Evolutionary conservation across 2,113 vertebrate genomes (phyloP).

Genomic region (Myodes glareolus): DNA sequence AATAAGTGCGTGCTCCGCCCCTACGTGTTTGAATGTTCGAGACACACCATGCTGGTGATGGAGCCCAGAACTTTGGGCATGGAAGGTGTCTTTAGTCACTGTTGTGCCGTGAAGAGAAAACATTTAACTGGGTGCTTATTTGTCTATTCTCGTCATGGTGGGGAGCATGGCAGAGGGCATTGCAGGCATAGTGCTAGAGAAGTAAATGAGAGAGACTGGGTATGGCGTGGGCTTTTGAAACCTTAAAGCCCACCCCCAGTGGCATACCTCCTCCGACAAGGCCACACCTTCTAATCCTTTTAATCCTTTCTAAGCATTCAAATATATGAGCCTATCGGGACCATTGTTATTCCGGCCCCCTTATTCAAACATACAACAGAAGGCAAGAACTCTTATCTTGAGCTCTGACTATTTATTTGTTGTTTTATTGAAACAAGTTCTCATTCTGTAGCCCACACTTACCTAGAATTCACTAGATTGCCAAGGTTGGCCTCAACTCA

Average conservation of each 20-base stretch:
- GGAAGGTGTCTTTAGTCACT: background rate
- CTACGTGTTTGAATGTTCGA: background rate
- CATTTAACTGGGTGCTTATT: background rate
- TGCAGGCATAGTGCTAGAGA: background rate
- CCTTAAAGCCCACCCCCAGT: too few relatives aligned
- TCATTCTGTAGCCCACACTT: background rate
- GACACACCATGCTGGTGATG: background rate
- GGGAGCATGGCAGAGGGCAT: background rate
- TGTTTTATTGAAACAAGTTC: background rate
- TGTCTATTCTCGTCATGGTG: background rate
- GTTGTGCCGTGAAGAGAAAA: background rate
- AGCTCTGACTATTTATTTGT: background rate
- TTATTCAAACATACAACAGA: background rate
- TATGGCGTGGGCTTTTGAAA: background rate
- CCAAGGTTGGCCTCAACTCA: background rate
- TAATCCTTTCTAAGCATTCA: too few relatives aligned
- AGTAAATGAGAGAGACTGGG: background rate
- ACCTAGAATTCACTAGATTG: background rate
- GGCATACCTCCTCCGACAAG: too few relatives aligned
- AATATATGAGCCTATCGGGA: too few relatives aligned
- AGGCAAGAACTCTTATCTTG: background rate
- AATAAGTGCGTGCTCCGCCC: background rate
- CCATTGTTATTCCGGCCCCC: background rate
- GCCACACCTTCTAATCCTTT: too few relatives aligned
- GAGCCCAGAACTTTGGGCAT: too few relatives aligned